phyloP scores from a whole-genome alignment of 2,113 vertebrate genomes.

The Cyphomyrus plagiostoma region DNA sequence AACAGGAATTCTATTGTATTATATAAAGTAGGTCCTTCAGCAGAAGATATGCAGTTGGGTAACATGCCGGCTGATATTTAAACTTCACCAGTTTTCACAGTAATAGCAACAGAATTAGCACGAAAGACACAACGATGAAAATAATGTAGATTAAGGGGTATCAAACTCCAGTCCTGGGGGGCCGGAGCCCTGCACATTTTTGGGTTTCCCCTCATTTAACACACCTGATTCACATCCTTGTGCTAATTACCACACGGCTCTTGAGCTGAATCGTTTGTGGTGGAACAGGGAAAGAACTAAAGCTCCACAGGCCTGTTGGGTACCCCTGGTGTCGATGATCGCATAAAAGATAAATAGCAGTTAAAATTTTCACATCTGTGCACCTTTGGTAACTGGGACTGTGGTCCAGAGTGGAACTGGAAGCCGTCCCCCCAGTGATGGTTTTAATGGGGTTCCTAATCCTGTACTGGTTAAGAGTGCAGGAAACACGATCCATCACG shows the following conservation, averaged over 20 bases:
- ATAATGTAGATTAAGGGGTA: background rate
- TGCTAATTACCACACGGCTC: no score
- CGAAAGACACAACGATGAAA: background rate
- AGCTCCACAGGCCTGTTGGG: no score
- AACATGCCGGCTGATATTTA: background rate
- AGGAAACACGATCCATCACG: background rate
- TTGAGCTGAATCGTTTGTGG: no score
- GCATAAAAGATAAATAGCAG: background rate
- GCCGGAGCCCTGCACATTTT: no score
- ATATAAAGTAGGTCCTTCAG: background rate
- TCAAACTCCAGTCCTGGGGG: no score
- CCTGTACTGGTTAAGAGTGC: background rate
- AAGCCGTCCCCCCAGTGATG: background rate
- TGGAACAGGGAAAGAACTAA: no score
- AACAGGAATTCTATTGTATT: no score
- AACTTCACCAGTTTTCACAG: background rate
- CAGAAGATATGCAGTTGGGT: background rate
- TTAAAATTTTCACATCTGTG: background rate
- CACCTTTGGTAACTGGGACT: background rate
- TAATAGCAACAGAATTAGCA: background rate
- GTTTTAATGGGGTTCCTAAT: background rate
- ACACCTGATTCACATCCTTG: no score
- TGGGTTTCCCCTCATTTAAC: no score
- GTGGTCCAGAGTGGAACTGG: background rate
- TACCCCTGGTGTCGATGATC: background rate